Base-by-base conservation (phyloP, 1,140 invertebrate genomes). In the Chlorops oryzae region DNA sequence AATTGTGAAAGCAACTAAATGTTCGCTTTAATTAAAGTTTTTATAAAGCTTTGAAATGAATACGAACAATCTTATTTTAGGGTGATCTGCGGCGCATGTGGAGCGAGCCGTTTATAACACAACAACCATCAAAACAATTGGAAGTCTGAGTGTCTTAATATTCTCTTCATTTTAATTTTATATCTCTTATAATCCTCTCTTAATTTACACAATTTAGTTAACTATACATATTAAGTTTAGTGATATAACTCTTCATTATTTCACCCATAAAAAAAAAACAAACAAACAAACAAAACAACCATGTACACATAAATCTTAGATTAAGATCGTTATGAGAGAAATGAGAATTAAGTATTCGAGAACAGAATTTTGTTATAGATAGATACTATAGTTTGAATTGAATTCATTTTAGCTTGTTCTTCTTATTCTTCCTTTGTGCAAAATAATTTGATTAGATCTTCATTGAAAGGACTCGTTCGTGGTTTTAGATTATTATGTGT, bases 71-170 rank as follows among this genome's bases (percentile, higher is more conserved):
- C 25, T 38, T 44, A 17, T 27, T 41, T 54, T 70, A 96, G 92
- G 93, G 93, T 59, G 94, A 97, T 78, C 78, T 97, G 51, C 80
- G 92, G 69, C 81, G 92, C 60, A 97, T 97, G 93, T 97, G 94
- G 94, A 92, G 90, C 66, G 93, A 96, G 77, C 93, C 94, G 27
- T 97, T 97, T 74, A 91, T 90, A 73, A 80, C 84, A 59, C 84
- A 88, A 61, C 80, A 78, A 67, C 79, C 81, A 59, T 60, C 70
- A 65, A 72, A 72, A 65, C 70, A 72, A 68, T 55, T 72, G 59
- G 70, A 72, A 70, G 70, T 72, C 63, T 72, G 70, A 70, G 67
- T 70, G 63, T 66, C 69, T 50, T 47, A 21, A 22, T 43, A 38
- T 38, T 37, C 27, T 42, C 37, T 50, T 48, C 24, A 38, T 47